Conservation (phyloP, 2,888 invertebrate species). For the Yponomeuta malinellus region DNA sequence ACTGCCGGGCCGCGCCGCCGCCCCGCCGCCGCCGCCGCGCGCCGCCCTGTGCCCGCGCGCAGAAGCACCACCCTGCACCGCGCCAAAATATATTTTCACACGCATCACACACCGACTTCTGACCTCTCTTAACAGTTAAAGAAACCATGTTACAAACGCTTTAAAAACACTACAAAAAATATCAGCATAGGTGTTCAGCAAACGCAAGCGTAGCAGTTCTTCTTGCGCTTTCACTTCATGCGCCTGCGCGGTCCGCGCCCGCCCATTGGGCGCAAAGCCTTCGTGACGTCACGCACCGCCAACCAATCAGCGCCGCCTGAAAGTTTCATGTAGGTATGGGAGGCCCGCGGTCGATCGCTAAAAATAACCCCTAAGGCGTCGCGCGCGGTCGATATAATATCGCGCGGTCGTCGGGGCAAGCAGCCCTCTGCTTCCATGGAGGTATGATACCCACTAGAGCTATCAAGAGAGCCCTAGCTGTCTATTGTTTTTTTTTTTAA, state of each 20-base stretch:
- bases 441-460: not conserved
- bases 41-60: slow-evolving; percentile 25
- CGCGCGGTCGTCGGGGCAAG: not conserved
- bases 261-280: slow-evolving; percentile 49
- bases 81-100: too few species aligned
- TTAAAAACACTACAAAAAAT: too few species aligned
- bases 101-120: too few species aligned
- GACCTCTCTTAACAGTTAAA: too few species aligned
- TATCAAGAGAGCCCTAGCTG: not conserved
- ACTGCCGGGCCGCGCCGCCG: not conserved
- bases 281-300: slow-evolving; percentile 57
- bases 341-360: slow-evolving; percentile 58
- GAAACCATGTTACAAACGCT: too few species aligned
- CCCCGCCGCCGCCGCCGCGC: slow-evolving; percentile 10
- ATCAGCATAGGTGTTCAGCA: not conserved
- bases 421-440: not conserved
- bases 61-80: slow-evolving; percentile 30
- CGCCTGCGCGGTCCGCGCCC: slow-evolving; percentile 48
- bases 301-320: slow-evolving; percentile 55
- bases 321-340: slow-evolving; percentile 68
- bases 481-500: not conserved
- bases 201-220: slow-evolving; percentile 32
- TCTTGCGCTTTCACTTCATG: not conserved
- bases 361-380: slow-evolving; percentile 51
- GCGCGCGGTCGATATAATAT: not conserved